Evolutionary conservation across 2,888 invertebrate species (phyloP).

Genomic region (Melipona bicolor): DNA sequence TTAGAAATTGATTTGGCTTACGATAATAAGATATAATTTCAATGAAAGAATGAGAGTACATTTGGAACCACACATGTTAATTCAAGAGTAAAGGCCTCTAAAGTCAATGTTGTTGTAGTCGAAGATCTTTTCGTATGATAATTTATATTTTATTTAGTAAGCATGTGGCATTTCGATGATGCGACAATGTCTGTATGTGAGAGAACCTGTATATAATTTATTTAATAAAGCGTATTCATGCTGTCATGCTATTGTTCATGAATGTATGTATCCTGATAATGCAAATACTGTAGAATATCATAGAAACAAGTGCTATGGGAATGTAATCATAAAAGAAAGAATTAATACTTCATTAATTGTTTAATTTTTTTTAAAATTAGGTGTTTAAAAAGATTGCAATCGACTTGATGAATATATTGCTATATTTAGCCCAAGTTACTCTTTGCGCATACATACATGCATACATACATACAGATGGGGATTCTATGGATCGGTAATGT

Average conservation of each 20-base stretch:
- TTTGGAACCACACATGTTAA: conserved; percentile 35
- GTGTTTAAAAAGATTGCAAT: neutral
- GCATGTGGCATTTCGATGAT: conserved; percentile 45
- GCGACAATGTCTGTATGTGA: conserved; percentile 72
- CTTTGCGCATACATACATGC: neutral
- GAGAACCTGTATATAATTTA: conserved; percentile 81
- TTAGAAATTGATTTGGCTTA: neutral
- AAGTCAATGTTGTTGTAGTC: conserved; percentile 82
- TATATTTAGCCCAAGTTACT: conserved; percentile 7
- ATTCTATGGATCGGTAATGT: conserved; percentile 37
- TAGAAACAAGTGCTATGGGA: too few relatives aligned
- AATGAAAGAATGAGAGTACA: conserved; percentile 20
- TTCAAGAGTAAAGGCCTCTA: conserved; percentile 76
- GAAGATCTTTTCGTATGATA: conserved; percentile 69
- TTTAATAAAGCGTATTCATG: conserved; percentile 80
- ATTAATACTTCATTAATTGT: neutral
- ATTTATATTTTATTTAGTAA: conserved; percentile 66
- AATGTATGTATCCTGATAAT: neutral
- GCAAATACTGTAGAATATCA: neutral
- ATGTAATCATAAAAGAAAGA: neutral
- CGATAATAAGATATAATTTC: conserved; percentile 1
- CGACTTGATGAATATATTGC: neutral
- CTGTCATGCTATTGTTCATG: conserved; percentile 22
- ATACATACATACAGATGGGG: neutral
- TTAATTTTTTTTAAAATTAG: neutral